Percentiles rank a stretch among this genome's conserved stretches.
Evolutionary conservation across 2,797 vertebrate genomes (phyloP).

Genomic region (Halcyon smyrnensis): DNA sequence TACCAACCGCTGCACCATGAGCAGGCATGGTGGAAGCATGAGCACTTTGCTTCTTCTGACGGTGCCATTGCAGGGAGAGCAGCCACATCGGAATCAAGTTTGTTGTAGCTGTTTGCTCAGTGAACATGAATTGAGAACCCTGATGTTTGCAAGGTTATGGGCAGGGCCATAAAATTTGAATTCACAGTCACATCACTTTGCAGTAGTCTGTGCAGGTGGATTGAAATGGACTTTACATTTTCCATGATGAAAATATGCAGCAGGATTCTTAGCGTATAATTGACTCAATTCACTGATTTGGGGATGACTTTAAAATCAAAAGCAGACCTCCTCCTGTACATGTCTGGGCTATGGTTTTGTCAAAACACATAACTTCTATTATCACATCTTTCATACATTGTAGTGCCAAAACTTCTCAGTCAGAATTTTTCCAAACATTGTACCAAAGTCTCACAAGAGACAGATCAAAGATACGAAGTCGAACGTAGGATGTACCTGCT

Average conservation of each 20-base stretch:
- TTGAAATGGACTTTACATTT: neutral
- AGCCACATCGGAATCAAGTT: neutral
- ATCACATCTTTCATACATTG: neutral
- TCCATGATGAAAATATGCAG: neutral
- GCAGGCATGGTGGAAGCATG: rapidly evolving
- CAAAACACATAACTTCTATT: neutral
- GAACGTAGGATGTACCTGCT: neutral
- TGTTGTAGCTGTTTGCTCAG: neutral
- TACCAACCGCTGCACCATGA: neutral
- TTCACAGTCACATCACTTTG: neutral
- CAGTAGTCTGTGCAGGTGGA: neutral
- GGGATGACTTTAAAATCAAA: neutral
- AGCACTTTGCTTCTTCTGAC: rapidly evolving
- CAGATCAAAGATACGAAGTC: neutral
- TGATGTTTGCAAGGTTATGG: neutral
- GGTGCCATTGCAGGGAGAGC: neutral
- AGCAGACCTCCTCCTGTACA: neutral
- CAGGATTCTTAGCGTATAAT: neutral
- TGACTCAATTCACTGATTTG: neutral
- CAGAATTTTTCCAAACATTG: neutral
- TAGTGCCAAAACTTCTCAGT: neutral
- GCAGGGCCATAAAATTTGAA: neutral
- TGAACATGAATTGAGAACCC: neutral
- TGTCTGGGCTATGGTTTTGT: neutral
- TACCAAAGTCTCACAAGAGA: neutral